These are phyloP conservation scores for Acanthis flammea DNA, from an alignment of 2,797 vertebrate genomes.

Conservation along the genomic window DNA sequence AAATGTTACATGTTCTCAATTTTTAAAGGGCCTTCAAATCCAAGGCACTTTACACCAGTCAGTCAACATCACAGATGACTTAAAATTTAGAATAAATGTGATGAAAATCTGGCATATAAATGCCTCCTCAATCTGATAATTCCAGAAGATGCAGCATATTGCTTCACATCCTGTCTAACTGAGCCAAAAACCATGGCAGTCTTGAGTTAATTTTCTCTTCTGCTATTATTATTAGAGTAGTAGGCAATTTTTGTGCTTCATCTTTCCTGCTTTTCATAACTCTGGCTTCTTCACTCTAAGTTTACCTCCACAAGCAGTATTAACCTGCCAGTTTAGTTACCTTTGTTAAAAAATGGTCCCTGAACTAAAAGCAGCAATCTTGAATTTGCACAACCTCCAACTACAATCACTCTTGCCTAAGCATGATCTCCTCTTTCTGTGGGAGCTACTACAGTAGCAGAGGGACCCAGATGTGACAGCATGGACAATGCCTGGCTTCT, in stretches of 20 bases:
- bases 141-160: background rate
- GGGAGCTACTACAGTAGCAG: background rate
- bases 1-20: background rate
- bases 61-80: background rate
- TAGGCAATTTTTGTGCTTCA: background rate
- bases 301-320: background rate
- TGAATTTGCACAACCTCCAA: background rate
- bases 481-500: background rate
- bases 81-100: background rate
- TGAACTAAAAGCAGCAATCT: background rate
- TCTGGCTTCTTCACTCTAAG: background rate
- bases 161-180: background rate
- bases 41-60: background rate
- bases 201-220: background rate
- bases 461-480: background rate
- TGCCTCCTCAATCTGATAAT: background rate
- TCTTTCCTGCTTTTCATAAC: background rate
- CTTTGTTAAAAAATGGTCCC: background rate
- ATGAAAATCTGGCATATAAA: background rate
- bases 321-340: background rate
- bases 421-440: background rate
- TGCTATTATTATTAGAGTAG: background rate
- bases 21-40: slow-evolving; percentile 16
- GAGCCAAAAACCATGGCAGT: background rate
- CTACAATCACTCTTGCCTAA: background rate